Conservation (phyloP, 1,140 invertebrate species). For the Drosophila asahinai region DNA sequence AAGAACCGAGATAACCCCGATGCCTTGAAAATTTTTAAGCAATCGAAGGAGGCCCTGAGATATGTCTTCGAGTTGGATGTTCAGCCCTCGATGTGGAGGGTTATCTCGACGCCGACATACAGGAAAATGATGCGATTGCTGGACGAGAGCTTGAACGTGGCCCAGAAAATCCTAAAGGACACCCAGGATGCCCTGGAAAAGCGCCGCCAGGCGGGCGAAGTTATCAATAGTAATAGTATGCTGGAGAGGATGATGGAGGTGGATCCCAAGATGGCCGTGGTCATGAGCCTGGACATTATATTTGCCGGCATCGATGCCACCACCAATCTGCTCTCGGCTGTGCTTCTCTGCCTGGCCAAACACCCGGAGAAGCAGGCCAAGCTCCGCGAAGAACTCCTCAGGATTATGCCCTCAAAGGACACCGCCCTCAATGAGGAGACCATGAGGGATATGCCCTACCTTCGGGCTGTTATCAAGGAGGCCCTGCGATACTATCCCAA, state of each 20-base stretch:
- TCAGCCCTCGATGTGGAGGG: slow-evolving; percentile 88
- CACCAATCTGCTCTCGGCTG: slow-evolving; percentile 33
- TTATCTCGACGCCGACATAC: slow-evolving; percentile 86
- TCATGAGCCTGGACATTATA: slow-evolving; percentile 90
- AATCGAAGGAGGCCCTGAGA: neutral
- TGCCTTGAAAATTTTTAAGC: slow-evolving; percentile 12
- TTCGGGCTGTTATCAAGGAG: slow-evolving; percentile 86
- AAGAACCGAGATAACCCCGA: slow-evolving; percentile 17
- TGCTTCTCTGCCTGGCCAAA: slow-evolving; percentile 80
- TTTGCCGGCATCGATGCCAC: slow-evolving; percentile 90
- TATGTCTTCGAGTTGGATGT: slow-evolving; percentile 86
- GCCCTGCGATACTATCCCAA: slow-evolving; percentile 93
- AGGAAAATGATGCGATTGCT: slow-evolving; percentile 86
- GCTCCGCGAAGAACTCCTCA: slow-evolving; percentile 86
- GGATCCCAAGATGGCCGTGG: slow-evolving; percentile 87
- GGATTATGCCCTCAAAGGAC: slow-evolving; percentile 72
- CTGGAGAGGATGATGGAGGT: slow-evolving; percentile 87
- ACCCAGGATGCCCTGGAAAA: slow-evolving; percentile 25
- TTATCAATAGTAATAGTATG: slow-evolving; percentile 81
- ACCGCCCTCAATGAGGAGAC: slow-evolving; percentile 77
- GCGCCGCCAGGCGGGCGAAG: slow-evolving; percentile 27
- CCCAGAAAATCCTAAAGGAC: slow-evolving; percentile 50
- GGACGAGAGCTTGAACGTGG: slow-evolving; percentile 48
- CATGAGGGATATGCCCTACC: slow-evolving; percentile 84
- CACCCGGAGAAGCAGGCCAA: slow-evolving; percentile 86